phyloP scores from a whole-genome alignment of 1,140 invertebrate species.

The Sycophila sp. region DNA sequence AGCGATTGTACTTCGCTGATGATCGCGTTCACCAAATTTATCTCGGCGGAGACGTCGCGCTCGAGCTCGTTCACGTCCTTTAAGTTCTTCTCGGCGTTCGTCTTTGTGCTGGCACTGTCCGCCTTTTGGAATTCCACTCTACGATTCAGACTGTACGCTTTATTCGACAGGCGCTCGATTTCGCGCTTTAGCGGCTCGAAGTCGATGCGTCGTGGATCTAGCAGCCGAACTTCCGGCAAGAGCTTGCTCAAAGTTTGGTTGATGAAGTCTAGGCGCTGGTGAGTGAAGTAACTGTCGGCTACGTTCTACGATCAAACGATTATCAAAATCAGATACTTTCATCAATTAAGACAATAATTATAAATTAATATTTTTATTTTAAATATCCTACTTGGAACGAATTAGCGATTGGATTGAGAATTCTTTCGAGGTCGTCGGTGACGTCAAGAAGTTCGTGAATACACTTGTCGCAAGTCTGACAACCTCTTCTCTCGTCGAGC shows the following conservation, averaged over 20 bases:
- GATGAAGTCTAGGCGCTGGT: conserved; percentile 78
- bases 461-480: conserved; percentile 88
- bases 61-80: conserved; percentile 69
- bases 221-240: conserved; percentile 71
- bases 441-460: conserved; percentile 88
- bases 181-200: conserved; percentile 70
- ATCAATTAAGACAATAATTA: neutral
- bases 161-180: conserved; percentile 69
- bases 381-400: conserved; percentile 74
- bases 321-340: neutral
- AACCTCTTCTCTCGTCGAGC: conserved; percentile 75
- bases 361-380: conserved; percentile 4
- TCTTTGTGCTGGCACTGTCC: conserved; percentile 66
- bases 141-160: conserved; percentile 69
- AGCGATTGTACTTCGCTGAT: conserved; percentile 76
- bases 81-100: conserved; percentile 67
- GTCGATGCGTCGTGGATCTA: conserved; percentile 75
- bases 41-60: conserved; percentile 65
- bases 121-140: conserved; percentile 65
- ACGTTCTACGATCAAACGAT: conserved; percentile 67
- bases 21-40: conserved; percentile 67
- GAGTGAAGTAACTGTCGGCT: conserved; percentile 81
- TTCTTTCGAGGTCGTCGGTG: conserved; percentile 76
- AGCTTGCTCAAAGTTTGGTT: conserved; percentile 75
- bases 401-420: conserved; percentile 73